These are phyloP conservation scores for Falco novaeseelandiae DNA, from an alignment of 2,797 vertebrate species.

Conservation along the genomic window DNA sequence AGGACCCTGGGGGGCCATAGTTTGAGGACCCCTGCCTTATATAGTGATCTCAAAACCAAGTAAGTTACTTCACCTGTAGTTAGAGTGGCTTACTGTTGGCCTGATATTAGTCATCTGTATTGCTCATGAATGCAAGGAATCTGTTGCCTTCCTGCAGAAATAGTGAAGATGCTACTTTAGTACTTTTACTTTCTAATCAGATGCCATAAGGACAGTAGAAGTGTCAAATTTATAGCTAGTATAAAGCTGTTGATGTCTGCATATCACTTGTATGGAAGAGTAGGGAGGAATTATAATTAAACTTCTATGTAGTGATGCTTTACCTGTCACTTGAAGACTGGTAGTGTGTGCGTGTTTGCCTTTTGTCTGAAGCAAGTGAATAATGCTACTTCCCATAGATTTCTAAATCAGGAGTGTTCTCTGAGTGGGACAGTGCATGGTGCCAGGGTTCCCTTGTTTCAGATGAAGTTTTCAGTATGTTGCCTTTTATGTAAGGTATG, in stretches of 20 bases:
- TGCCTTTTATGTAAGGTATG: not conserved
- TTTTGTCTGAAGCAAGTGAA: not conserved
- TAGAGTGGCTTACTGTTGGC: not conserved
- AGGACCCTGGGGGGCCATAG: no score
- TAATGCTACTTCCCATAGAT: not conserved
- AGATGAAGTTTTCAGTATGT: not conserved
- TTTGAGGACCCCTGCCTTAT: not conserved
- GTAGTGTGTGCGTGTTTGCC: not conserved
- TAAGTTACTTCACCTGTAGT: not conserved
- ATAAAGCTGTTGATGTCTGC: not conserved
- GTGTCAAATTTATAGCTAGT: not conserved
- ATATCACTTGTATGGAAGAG: not conserved
- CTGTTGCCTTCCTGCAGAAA: not conserved
- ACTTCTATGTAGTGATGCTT: not conserved
- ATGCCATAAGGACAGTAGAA: not conserved
- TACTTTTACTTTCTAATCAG: not conserved
- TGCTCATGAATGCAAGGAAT: not conserved
- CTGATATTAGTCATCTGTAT: not conserved
- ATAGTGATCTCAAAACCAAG: not conserved
- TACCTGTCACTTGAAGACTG: not conserved
- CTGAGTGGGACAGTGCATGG: not conserved
- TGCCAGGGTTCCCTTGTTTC: not conserved
- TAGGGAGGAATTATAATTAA: not conserved
- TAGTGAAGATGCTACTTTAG: not conserved
- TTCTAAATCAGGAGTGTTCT: not conserved